phyloP scores from a whole-genome alignment of 2,888 invertebrate genomes.

The Hirtodrosophila confusa region DNA sequence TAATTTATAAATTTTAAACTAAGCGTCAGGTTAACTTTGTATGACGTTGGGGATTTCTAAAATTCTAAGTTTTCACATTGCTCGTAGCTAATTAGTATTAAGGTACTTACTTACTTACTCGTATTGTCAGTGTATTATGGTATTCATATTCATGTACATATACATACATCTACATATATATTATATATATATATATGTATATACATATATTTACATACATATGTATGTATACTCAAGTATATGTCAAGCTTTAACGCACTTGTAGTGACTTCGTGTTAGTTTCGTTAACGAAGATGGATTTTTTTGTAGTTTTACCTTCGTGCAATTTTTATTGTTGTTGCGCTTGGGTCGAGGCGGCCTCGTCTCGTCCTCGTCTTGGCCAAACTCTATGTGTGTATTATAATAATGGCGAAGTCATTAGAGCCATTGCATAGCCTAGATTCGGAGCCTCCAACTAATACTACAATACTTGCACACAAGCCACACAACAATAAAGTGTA shows the following conservation, averaged over 20 bases:
- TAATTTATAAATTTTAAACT: no score
- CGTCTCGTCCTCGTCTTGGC: constrained; percentile 53
- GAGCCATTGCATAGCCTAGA: constrained; percentile 74
- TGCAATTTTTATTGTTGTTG: constrained; percentile 51
- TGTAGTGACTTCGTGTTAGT: constrained; percentile 55
- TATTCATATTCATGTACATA: not conserved
- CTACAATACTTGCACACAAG: constrained; percentile 33
- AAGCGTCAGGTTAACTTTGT: not conserved
- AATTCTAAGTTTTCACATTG: constrained; percentile 9
- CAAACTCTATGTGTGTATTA: constrained; percentile 54
- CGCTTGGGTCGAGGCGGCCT: constrained; percentile 55
- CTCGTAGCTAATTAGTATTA: constrained; percentile 31
- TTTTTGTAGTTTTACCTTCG: constrained; percentile 59
- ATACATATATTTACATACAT: constrained; percentile 15
- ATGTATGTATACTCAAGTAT: constrained; percentile 15
- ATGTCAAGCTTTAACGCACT: constrained; percentile 58
- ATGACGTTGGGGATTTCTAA: not conserved
- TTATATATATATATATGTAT: not conserved
- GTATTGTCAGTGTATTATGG: constrained; percentile 5
- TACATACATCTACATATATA: no score
- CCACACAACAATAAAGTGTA: constrained; percentile 57
- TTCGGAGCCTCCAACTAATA: constrained; percentile 46
- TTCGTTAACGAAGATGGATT: constrained; percentile 74
- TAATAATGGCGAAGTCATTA: constrained; percentile 75
- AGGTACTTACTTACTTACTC: not conserved